Evolutionary conservation across 2,113 vertebrate genomes (phyloP), one percentile per base, ranked within the genome.

Genomic region (Channa maculata): DNA sequence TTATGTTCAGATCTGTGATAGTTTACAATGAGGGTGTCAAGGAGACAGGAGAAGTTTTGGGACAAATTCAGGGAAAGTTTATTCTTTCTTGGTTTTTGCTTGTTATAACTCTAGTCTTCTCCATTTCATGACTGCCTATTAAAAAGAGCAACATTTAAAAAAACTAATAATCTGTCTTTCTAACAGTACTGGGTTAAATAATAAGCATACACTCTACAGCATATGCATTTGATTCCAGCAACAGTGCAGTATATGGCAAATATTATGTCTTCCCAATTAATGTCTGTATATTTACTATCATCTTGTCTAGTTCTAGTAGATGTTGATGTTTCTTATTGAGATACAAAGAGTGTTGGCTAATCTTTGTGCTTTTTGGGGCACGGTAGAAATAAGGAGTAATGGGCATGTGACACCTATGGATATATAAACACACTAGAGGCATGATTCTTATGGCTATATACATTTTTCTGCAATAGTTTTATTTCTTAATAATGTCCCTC

Each of bases 391-490:
- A 70, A 90, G 74, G 68, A 79, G 13, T 58, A 78, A 73, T 69
- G 75, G 76, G 44, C 51, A 85, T 62, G 77, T 80, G 84, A 90
- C 81, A 89, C 83, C 77, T 52, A 68, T 48, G 75, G 72, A 65
- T 88, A 85, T 86, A 90, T 84, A 77, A 91, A 89, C 85, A 86
- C 82, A 80, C 62, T 82, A 78, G 82, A 91, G 75, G 83, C 85
- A 82, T 82, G 88, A 80, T 77, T 85, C 63, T 67, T 77, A 88
- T 87, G 85, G 50, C 82, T 93, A 93, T 94, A 63, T 93, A 94
- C 91, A 88, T 73, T 84, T 85, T 84, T 89, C 80, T 80, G 86
- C 74, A 82, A 88, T 91, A 89, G 24, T 83, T 82, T 44, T 65
- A 82, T 72, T 86, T 87, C 80, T 86, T 88, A 87, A 86, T 83